Evolutionary conservation across 2,888 invertebrate species (phyloP), one percentile per base, ranked within the genome.

Genomic region (Sceliomorpha sp.): DNA sequence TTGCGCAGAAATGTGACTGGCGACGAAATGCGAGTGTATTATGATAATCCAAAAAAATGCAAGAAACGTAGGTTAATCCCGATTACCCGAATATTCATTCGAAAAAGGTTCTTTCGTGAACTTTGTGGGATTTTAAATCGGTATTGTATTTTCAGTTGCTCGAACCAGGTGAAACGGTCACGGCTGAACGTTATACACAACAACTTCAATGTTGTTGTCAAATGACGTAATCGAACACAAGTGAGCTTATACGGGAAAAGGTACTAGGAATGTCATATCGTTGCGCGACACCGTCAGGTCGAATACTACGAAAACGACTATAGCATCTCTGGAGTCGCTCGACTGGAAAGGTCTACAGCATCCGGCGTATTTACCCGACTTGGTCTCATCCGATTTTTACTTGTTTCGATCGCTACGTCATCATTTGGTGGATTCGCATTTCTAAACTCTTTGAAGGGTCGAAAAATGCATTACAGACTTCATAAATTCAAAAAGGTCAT

Each of bases 331-430:
- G 9, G 36, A 24, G 17, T 37, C 10, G n/a, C 53, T 70, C 7
- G 42, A 37, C n/a, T 73, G 72, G 71, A 73, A 76, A 59, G 58
- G 69, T 48, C 36, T 74, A 32, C 67, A 60, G 8, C 68, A 56
- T 31, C 14, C 51, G 42, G 58, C 60, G 15, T 63, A 67, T 59
- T 72, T 59, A 5, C 60, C 62, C 55, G 62, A 70, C 32, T 8
- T 55, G 15, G 40, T 51, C 2, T 44, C 56, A 24, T 51, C 62
- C 12, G 72, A 75, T 55, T 77, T 71, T 45, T 60, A 70, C 58
- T 42, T 75, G 39, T 74, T 73, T 44, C 56, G 63, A 9, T 72
- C 64, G 9, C 68, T 73, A 64, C 40, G 9, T 5, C 51, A 70
- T 66, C 24, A 26, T 36, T 55, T 64, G 10, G 7, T 27, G 7